phyloP scores from a whole-genome alignment of 2,888 invertebrate genomes.

The Megalurothrips usitatus region DNA sequence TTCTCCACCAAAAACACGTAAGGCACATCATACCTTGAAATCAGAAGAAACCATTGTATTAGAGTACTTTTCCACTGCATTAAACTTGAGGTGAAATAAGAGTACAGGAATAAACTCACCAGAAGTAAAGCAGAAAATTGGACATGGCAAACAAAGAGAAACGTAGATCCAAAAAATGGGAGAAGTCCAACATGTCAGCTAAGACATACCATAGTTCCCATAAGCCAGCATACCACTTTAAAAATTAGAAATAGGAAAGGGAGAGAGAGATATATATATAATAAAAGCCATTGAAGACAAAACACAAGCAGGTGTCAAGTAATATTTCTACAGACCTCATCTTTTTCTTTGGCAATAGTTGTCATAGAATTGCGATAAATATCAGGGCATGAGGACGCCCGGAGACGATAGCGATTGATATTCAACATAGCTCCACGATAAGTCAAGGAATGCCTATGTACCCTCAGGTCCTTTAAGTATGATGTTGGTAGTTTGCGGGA shows the following conservation, averaged over 20 bases:
- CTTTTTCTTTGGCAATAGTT: constrained; percentile 75
- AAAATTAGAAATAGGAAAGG: constrained; percentile 31
- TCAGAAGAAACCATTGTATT: constrained; percentile 54
- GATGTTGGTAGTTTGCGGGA: constrained; percentile 52
- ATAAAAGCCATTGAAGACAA: neutral
- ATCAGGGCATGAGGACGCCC: constrained; percentile 86
- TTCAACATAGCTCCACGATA: constrained; percentile 83
- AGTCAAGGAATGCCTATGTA: constrained; percentile 73
- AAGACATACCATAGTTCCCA: constrained; percentile 74
- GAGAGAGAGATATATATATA: constrained; percentile 27
- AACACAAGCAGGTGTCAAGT: neutral
- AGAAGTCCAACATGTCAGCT: constrained; percentile 74
- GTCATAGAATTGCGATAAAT: constrained; percentile 83
- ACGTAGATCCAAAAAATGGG: constrained; percentile 68
- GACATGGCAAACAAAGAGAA: constrained; percentile 78
- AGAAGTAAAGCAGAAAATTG: constrained; percentile 56
- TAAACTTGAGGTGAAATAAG: neutral
- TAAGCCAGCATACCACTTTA: constrained; percentile 65
- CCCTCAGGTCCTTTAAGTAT: constrained; percentile 66
- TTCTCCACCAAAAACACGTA: constrained; percentile 86
- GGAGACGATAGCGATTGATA: constrained; percentile 70
- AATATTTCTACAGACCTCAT: constrained; percentile 43
- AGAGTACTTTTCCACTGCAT: neutral
- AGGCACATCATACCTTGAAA: constrained; percentile 90
- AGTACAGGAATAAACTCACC: neutral